Evolutionary conservation across 2,797 vertebrate genomes (phyloP), one percentile per base, ranked within the genome.

Genomic region (Sciurus vulgaris): DNA sequence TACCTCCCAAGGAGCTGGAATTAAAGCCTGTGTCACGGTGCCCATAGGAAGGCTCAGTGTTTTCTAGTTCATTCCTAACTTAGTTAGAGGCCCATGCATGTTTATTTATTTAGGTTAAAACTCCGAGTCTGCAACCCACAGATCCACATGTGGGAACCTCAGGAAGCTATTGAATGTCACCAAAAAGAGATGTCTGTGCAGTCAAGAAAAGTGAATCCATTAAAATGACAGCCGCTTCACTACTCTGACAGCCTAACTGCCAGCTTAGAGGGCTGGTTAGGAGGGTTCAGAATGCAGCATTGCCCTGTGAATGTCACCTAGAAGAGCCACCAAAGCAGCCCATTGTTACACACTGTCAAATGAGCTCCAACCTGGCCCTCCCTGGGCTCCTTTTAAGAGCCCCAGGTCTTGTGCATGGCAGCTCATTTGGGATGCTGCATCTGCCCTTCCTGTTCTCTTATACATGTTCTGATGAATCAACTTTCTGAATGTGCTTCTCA

Each of bases 261-360:
- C 10, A 65, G 44, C 47, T 44, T 22, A 7, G 11, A 30, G 59
- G 12, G 17, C 15, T 8, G 6, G 28, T 28, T 56, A 24, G 77
- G 59, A 61, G 59, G 8, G 59, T 26, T 26, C 59, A 61, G 59
- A 61, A 79, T 20, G 5, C 4, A 56, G 77, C 24, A 26, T 26
- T 1, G 30, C 30, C 59, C 59, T 61, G 22, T 59, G 59, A 61
- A 8, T 61, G 59, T 9, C 24, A 11, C 49, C 17, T 7, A 20
- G 63, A 30, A 35, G 63, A 2, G 15, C 12, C 54, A 0, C 28
- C 28, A 2, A 24, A 38, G 65, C 47, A 24, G 6, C 26, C 17
- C 59, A 24, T 24, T 61, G 2, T 41, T 12, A 38, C 26, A 30
- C 22, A 24, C 44, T 3, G 3, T 33, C 0, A 7, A 9, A 5